Conservation (phyloP, 2,888 invertebrate genomes). For the Brachycybe producta region DNA sequence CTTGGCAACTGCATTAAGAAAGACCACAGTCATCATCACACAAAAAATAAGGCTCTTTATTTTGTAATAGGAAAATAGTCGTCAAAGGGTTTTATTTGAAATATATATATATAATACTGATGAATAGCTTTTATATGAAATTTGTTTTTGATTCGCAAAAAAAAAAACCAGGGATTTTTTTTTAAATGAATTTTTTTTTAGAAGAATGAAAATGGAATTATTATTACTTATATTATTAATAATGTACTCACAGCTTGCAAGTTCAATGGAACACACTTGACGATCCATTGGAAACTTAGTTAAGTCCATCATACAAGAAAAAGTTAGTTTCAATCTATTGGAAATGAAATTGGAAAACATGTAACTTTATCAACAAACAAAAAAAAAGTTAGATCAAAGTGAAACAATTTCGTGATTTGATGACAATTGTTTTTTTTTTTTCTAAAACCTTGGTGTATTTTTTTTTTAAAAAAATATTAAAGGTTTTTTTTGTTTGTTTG, state of each 20-base stretch:
- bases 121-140: no score
- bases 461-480: no score
- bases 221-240: no score
- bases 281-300: constrained; percentile 22
- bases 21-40: not conserved
- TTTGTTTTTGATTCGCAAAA: not conserved
- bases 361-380: no score
- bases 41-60: not conserved
- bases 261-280: constrained; percentile 22
- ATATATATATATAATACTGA: no score
- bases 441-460: no score
- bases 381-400: no score
- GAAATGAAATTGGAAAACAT: constrained; percentile 3
- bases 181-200: not conserved
- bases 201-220: not conserved
- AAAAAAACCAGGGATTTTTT: not conserved
- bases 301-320: constrained; percentile 24
- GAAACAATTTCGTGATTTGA: no score
- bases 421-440: no score
- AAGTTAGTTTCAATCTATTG: constrained; percentile 21
- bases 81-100: no score
- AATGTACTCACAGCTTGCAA: constrained; percentile 22
- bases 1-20: constrained; percentile 26
- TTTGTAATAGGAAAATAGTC: no score
- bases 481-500: no score